Evolutionary conservation across 2,888 invertebrate genomes (phyloP), one percentile per base, ranked within the genome.

Genomic region (Tetramorium bicarinatum): DNA sequence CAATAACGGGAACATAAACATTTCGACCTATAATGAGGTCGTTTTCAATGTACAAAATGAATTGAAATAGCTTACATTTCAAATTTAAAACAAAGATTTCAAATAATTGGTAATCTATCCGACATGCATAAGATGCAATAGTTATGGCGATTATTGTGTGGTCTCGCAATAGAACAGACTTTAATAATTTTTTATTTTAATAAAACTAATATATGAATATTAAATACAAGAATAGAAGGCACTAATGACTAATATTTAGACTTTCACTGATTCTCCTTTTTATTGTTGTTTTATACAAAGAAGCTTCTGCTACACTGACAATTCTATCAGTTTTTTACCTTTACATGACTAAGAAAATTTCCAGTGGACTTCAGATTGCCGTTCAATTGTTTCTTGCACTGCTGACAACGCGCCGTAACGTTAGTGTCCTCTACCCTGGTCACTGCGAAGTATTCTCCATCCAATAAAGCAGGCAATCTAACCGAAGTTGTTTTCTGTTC

Each of bases 291-390:
- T 34, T 49, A 47, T 1, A 69, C 38, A 13, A 44, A 66, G 15
- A 38, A 54, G 21, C 3, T 2, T 21, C 7, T 6, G 38, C n/a
- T 21, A 29, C 8, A 56, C 7, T 21, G 13, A 64, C 25, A 25
- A 44, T 66, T 21, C 2, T 15, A 44, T 21, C 18, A 59, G 8
- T 25, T 29, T 89, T 25, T 29, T 89, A 95, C 95, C 91, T 95
- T 95, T 38, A 95, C 93, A 81, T 95, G 95, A 89, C 95, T 95
- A 18, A 95, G 91, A 85, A 95, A 95, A 87, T 95, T 95, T 52
- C 95, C 95, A 8, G 95, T 95, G 0, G 95, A 95, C 76, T 95
- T 95, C 15, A 95, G 92, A 88, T 95, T 95, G 47, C 95, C 95
- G 82, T 94, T 95, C 3, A 95, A 90, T 29, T 93, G 87, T 88